Evolutionary conservation across 2,888 invertebrate genomes (phyloP).

Genomic region (Heliconius aoede): DNA sequence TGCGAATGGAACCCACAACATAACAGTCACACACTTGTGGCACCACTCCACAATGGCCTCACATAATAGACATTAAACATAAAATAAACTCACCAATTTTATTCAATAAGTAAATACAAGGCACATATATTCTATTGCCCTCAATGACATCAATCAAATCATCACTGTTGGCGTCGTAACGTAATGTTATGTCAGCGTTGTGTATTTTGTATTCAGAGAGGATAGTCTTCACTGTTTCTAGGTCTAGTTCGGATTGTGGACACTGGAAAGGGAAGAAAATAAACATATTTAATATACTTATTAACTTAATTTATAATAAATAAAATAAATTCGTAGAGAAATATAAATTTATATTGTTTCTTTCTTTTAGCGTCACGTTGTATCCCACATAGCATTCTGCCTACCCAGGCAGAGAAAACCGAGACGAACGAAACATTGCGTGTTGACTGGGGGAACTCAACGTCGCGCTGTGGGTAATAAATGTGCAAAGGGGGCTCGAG

Average conservation of each 20-base stretch:
- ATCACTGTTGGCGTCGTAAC: conserved; percentile 97
- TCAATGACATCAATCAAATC: conserved; percentile 99
- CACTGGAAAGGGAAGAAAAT: conserved; percentile 78
- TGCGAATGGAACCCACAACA: too few species aligned
- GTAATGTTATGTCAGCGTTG: conserved; percentile 98
- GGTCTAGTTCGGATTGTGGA: conserved; percentile 95
- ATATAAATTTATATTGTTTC: too few species aligned
- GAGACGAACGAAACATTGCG: too few species aligned
- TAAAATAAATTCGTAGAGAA: too few species aligned
- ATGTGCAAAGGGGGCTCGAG: too few species aligned
- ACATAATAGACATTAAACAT: not conserved
- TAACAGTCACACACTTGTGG: too few species aligned
- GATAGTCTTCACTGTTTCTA: conserved; percentile 97
- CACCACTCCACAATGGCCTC: not conserved
- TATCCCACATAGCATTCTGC: too few species aligned
- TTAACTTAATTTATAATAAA: too few species aligned
- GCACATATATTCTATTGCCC: conserved; percentile 98
- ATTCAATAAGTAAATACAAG: conserved; percentile 99
- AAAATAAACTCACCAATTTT: conserved; percentile 91
- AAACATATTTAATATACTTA: not conserved
- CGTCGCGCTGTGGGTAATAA: too few species aligned
- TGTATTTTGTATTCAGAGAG: conserved; percentile 99
- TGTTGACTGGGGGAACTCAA: too few species aligned
- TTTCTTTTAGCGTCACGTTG: too few species aligned
- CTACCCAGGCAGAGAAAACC: too few species aligned